Conservation (phyloP, 1,140 invertebrate genomes). For the Yoshiicerus persimilis region DNA sequence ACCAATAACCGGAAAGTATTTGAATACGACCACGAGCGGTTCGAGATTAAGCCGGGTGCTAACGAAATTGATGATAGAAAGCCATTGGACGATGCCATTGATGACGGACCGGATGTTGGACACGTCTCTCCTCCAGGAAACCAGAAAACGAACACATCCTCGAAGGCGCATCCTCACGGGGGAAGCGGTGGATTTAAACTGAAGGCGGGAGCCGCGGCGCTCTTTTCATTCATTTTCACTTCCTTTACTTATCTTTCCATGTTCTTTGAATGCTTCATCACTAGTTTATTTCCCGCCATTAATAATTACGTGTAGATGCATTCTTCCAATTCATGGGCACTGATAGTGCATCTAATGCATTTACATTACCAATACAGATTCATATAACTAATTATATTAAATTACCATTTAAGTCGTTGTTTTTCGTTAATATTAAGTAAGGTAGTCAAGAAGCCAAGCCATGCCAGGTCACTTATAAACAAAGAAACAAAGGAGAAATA, state of each 20-base stretch:
- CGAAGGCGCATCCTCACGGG: background rate
- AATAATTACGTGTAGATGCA: background rate
- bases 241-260: background rate
- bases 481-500: too few relatives aligned
- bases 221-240: background rate
- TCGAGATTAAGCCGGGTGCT: background rate
- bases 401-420: background rate
- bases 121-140: background rate
- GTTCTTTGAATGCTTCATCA: background rate
- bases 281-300: background rate
- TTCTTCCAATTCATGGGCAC: background rate
- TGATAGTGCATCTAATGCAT: background rate
- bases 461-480: background rate
- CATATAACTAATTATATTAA: background rate
- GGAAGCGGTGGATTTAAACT: background rate
- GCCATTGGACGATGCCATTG: background rate
- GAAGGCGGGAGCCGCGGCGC: background rate
- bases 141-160: background rate
- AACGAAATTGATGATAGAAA: constrained; percentile 24
- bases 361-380: background rate
- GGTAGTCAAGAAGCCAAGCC: background rate
- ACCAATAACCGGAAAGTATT: constrained; percentile 48
- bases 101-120: constrained; percentile 17
- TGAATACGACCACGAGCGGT: background rate
- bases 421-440: background rate